Conservation (phyloP, 2,797 vertebrate genomes). For the Macrochelys suwanniensis region DNA sequence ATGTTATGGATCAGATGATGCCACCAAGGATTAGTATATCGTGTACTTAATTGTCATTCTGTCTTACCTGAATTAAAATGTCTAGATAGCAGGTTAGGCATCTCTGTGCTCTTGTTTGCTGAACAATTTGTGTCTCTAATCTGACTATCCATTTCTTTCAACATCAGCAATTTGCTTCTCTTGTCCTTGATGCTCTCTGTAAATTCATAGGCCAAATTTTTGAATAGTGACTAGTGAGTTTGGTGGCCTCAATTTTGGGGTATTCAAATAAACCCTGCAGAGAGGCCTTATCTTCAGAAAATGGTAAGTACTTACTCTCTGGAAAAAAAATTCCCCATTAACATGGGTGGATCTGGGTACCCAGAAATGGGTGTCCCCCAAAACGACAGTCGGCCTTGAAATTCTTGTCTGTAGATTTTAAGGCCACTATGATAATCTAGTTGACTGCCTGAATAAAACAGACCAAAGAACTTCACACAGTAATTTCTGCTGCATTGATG, state of each 20-base stretch:
- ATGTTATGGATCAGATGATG: neutral
- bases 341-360: neutral
- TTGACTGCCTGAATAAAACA: rapidly evolving
- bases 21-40: neutral
- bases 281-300: neutral
- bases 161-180: neutral
- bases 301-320: neutral
- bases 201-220: neutral
- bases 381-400: neutral
- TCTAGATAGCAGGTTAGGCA: neutral
- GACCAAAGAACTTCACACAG: neutral
- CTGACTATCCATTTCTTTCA: neutral
- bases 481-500: neutral
- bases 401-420: neutral
- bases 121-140: neutral
- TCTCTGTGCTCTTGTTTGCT: neutral
- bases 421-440: rapidly evolving
- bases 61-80: neutral
- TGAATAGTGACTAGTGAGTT: neutral
- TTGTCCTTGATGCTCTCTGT: neutral
- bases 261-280: neutral
- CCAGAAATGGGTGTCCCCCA: neutral
- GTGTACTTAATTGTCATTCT: neutral
- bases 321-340: neutral
- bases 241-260: neutral